Evolutionary conservation across 2,113 vertebrate genomes (phyloP).

Genomic region (Mesoclemmys tuberculata): DNA sequence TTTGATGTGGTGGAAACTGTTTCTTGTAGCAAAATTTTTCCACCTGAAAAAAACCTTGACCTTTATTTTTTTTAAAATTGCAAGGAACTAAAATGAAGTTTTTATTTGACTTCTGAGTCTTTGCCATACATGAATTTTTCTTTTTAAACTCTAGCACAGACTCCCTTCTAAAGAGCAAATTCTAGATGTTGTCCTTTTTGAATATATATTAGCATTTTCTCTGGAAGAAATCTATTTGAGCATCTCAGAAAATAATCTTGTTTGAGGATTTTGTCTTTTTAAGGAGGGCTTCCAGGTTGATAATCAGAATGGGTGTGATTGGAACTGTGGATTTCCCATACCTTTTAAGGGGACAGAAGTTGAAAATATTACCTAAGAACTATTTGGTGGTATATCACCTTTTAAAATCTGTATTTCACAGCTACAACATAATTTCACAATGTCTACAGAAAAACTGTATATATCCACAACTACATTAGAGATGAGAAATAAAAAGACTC

Average conservation of each 20-base stretch:
- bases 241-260: neutral
- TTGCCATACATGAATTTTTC: neutral
- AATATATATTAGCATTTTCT: neutral
- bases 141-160: neutral
- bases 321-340: accelerated
- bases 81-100: neutral
- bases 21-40: neutral
- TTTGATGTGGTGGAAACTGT: neutral
- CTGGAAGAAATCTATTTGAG: neutral
- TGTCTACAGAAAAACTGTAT: neutral
- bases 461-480: neutral
- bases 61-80: neutral
- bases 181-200: neutral
- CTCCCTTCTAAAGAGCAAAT: neutral
- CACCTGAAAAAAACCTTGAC: neutral
- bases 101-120: neutral
- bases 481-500: neutral
- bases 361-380: neutral
- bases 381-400: neutral
- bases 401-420: neutral
- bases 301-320: neutral
- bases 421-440: neutral
- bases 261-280: neutral
- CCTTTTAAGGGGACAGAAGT: neutral
- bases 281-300: neutral